phyloP scores from a whole-genome alignment of 2,888 invertebrate species.

The Parochlus steinenii region DNA sequence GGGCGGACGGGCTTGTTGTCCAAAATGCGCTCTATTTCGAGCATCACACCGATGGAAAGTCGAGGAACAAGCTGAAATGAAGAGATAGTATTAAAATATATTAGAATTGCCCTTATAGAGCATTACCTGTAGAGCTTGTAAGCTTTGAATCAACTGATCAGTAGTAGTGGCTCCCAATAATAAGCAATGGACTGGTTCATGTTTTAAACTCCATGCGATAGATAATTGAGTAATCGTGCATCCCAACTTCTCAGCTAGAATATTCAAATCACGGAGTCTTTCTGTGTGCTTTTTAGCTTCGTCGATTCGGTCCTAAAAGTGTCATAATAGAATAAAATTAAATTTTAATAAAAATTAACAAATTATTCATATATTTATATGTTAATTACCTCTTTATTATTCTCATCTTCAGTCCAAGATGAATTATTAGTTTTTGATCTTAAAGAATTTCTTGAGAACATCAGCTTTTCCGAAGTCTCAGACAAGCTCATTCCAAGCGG shows the following conservation, averaged over 20 bases:
- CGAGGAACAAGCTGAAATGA: slow-evolving; percentile 71
- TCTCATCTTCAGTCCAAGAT: slow-evolving; percentile 76
- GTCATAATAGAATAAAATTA: neutral
- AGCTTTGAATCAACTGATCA: slow-evolving; percentile 84
- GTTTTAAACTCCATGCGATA: slow-evolving; percentile 93
- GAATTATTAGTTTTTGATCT: slow-evolving; percentile 79
- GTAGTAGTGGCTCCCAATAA: slow-evolving; percentile 81
- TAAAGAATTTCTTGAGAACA: slow-evolving; percentile 55
- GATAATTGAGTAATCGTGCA: slow-evolving; percentile 84
- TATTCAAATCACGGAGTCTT: slow-evolving; percentile 59
- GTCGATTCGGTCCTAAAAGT: slow-evolving; percentile 46
- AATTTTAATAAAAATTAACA: neutral
- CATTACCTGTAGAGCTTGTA: slow-evolving; percentile 79
- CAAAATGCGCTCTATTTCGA: slow-evolving; percentile 78
- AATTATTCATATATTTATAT: neutral
- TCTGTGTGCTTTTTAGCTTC: slow-evolving; percentile 61
- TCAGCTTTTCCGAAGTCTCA: slow-evolving; percentile 36
- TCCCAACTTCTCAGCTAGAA: slow-evolving; percentile 74
- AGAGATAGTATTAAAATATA: slow-evolving; percentile 3
- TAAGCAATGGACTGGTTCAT: slow-evolving; percentile 89
- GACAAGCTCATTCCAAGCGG: slow-evolving; percentile 79
- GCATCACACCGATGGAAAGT: slow-evolving; percentile 70
- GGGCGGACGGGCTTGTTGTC: slow-evolving; percentile 86
- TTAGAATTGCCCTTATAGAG: neutral
- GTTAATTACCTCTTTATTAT: slow-evolving; percentile 45